phyloP scores from a whole-genome alignment of 1,140 invertebrate genomes.

The Aporrectodea caliginosa region DNA sequence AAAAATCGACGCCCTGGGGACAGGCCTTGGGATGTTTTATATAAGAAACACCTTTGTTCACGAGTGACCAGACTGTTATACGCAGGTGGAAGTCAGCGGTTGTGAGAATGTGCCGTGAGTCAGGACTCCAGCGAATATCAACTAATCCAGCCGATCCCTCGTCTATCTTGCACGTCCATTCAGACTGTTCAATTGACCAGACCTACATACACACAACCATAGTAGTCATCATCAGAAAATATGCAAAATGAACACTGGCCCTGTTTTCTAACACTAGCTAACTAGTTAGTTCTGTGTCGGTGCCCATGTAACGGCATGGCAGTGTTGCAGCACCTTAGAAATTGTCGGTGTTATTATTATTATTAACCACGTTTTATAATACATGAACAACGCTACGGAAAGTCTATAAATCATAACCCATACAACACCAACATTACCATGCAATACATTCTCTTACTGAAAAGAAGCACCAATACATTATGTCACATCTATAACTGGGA shows the following conservation, averaged over 20 bases:
- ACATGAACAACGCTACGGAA: background rate
- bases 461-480: too few relatives aligned
- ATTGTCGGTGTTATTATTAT: too few relatives aligned
- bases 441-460: too few relatives aligned
- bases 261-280: background rate
- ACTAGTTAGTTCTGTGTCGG: background rate
- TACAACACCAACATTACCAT: too few relatives aligned
- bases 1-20: slow-evolving; percentile 38
- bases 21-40: slow-evolving; percentile 58
- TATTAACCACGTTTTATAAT: too few relatives aligned
- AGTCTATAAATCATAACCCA: too few relatives aligned
- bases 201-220: slow-evolving; percentile 41
- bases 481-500: too few relatives aligned
- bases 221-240: background rate
- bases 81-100: slow-evolving; percentile 58
- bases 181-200: slow-evolving; percentile 57
- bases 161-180: slow-evolving; percentile 59
- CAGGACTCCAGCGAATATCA: slow-evolving; percentile 55
- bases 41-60: slow-evolving; percentile 57
- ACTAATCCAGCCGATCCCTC: slow-evolving; percentile 57
- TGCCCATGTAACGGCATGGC: background rate
- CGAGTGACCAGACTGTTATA: slow-evolving; percentile 59
- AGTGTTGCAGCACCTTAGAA: too few relatives aligned
- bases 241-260: background rate
- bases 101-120: slow-evolving; percentile 57